A percentile compares a stretch with the other conserved stretches of the same genome.
Conservation (phyloP, 2,888 invertebrate genomes). For the Tinea pellionella region DNA sequence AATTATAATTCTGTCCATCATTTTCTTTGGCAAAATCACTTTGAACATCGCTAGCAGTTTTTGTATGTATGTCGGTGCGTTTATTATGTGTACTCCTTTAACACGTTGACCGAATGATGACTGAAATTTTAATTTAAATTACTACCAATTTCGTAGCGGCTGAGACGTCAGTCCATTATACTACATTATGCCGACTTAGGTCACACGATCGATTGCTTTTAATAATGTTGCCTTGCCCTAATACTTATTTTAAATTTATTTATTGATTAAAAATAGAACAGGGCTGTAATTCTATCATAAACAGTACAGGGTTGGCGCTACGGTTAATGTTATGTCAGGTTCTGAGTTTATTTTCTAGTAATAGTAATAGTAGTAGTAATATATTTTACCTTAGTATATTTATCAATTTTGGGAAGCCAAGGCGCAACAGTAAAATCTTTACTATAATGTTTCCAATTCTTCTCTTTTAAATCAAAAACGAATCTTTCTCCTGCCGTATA, state of each 20-base stretch:
- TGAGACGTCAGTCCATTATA: no score
- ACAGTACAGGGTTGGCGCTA: no score
- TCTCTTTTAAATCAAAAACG: background rate
- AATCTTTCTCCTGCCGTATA: background rate
- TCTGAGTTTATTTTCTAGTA: no score
- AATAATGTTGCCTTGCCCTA: no score
- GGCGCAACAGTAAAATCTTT: background rate
- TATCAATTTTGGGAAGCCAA: background rate
- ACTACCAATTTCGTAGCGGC: background rate
- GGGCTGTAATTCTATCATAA: no score
- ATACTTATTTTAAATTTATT: no score
- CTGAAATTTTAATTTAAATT: background rate
- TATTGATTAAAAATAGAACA: no score
- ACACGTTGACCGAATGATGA: background rate
- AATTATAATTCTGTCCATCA: slow-evolving; percentile 39
- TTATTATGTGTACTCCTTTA: slow-evolving; percentile 47
- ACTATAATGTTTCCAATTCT: background rate
- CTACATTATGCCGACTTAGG: no score
- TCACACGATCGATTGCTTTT: no score
- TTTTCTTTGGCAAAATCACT: slow-evolving; percentile 46
- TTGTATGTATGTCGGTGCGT: slow-evolving; percentile 38
- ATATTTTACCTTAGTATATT: no score
- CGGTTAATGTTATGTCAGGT: no score
- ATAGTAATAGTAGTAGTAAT: no score
- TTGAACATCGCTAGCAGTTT: slow-evolving; percentile 41